Percentiles rank a stretch among this genome's conserved stretches.
Evolutionary conservation across 2,888 invertebrate genomes (phyloP).

Genomic region (Cordilura impudica): DNA sequence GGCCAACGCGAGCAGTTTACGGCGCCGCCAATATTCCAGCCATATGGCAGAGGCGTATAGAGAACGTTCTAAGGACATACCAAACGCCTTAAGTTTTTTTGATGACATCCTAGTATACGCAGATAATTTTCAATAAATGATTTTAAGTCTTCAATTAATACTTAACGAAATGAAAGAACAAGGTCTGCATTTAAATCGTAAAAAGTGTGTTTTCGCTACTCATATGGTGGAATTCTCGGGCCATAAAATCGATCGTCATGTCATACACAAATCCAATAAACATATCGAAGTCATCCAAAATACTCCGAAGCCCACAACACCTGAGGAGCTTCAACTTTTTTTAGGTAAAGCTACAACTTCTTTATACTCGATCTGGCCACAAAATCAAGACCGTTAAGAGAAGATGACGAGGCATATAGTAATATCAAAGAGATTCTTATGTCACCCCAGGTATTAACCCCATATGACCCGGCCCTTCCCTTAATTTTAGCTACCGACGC

Average conservation of each 20-base stretch:
- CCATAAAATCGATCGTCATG: constrained; percentile 15
- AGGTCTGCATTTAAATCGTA: constrained; percentile 1
- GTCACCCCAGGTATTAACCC: constrained; percentile 23
- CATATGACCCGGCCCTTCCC: constrained; percentile 14
- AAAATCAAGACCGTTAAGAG: constrained; percentile 10
- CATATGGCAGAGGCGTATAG: constrained; percentile 31
- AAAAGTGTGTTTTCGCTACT: constrained; percentile 4
- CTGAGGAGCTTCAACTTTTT: constrained; percentile 10
- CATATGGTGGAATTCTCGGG: constrained; percentile 1
- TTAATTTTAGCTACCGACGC: constrained; percentile 32
- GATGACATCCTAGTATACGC: constrained; percentile 29
- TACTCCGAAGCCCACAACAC: constrained; percentile 7
- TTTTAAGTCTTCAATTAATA: not conserved
- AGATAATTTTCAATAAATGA: not conserved
- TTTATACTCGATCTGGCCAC: constrained; percentile 26
- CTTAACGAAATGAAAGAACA: not conserved
- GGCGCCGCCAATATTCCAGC: constrained; percentile 28
- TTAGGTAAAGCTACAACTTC: constrained; percentile 10
- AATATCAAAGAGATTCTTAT: constrained; percentile 16
- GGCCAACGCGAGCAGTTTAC: constrained; percentile 24
- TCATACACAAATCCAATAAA: constrained; percentile 13
- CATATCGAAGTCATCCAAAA: constrained; percentile 4
- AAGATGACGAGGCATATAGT: constrained; percentile 5
- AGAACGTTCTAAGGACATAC: not conserved
- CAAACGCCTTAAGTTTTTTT: constrained; percentile 26